Base-by-base conservation (phyloP, 2,113 vertebrate genomes). In the Struthio camelus region DNA sequence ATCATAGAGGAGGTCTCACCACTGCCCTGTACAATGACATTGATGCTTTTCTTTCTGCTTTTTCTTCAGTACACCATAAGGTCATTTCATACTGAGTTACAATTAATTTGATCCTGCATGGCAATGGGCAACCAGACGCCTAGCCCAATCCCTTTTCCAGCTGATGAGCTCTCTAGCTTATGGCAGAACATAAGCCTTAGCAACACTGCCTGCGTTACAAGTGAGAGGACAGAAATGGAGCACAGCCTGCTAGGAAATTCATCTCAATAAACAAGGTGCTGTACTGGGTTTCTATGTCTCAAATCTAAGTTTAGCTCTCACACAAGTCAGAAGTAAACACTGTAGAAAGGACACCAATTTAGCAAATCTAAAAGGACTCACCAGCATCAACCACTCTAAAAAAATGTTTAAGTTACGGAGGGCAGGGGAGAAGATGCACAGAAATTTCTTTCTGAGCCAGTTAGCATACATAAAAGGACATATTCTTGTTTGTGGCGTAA, bases 181-280 rank as follows among this genome's bases (percentile, higher is more conserved):
- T 65, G 32, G 77, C 51, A 40, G 46, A 66, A 15, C 69, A 24
- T 9, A 7, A 71, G 58, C 80, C 80, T 30, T 4, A 84, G 85
- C 58, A 73, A 22, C 2, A 0, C 65, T 2, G 10, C 0, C 87
- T 30, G 67, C 32, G 42, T 83, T 64, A 38, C 0, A 0, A 48
- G 91, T 36, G 17, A 34, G 56, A n/a, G 83, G 66, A 44, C 70
- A 87, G 91, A 94, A 97, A 95, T 54, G 1, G 0, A 94, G 95
- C 94, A 94, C 93, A 46, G 46, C n/a, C 7, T 4, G 50, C n/a
- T 62, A 81, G 84, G 87, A 93, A 89, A 89, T 61, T 71, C 44
- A 66, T 50, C 58, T 82, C 86, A 70, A 96, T 91, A 96, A 96
- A 97, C 89, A 96, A 79, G 86, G 78, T 91, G 84, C 81, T 92